These are phyloP conservation scores for Phaetusa simplex DNA, from an alignment of 2,113 vertebrate genomes.

Conservation along the genomic window DNA sequence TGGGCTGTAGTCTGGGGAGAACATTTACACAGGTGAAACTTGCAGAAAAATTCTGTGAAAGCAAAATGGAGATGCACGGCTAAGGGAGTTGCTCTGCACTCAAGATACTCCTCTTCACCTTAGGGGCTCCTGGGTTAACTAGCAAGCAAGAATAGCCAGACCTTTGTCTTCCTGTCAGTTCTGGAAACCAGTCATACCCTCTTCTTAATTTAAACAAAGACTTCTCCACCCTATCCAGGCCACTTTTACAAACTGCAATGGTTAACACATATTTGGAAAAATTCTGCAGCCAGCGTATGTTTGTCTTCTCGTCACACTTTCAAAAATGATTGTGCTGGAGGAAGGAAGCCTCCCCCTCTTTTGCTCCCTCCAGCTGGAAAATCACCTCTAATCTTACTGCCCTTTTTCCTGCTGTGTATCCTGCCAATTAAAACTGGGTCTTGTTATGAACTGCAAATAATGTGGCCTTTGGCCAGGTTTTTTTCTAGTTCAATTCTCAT, in stretches of 20 bases:
- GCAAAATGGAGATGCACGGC: not conserved
- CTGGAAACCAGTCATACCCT: not conserved
- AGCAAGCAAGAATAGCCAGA: not conserved
- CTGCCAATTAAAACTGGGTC: conserved; percentile 3
- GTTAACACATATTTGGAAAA: not conserved
- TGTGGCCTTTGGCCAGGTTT: not conserved
- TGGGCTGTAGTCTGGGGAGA: not conserved
- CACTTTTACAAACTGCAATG: not conserved
- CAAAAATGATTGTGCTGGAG: not conserved
- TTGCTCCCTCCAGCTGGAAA: conserved; percentile 15
- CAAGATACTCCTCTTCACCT: not conserved
- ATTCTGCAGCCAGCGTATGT: not conserved
- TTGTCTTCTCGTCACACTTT: not conserved
- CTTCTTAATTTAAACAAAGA: not conserved
- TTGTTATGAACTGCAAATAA: conserved; percentile 1
- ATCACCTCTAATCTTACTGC: conserved; percentile 4
- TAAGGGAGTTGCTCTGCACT: not conserved
- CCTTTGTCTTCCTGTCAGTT: not conserved
- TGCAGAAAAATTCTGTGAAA: not conserved
- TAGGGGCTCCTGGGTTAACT: not conserved
- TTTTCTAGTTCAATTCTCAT: not conserved
- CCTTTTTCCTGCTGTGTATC: not conserved
- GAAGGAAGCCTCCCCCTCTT: conserved; percentile 27
- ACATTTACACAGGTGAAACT: not conserved
- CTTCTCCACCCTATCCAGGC: not conserved